Evolutionary conservation across 2,113 vertebrate genomes (phyloP), one percentile per base, ranked within the genome.

Genomic region (Dipodomys stephensi): DNA sequence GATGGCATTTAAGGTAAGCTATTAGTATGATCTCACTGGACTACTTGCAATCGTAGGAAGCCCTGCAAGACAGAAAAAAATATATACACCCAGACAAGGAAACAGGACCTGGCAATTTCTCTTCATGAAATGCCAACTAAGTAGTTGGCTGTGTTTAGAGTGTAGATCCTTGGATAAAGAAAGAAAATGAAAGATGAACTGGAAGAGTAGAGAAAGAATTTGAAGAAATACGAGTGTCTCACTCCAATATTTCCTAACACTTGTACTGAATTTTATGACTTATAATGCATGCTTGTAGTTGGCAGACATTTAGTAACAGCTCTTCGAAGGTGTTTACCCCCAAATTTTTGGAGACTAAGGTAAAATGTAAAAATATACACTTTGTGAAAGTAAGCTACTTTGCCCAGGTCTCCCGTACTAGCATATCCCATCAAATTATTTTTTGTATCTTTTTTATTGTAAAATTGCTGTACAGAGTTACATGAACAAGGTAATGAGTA

Each of bases 101-200:
- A 72, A 71, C 6, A 83, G 32, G 27, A 88, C 85, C 83, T n/a
- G 11, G 5, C 35, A 89, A 96, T 84, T 67, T 83, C 87, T 74
- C 32, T 84, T 89, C 94, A 67, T 20, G 30, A 84, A 78, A 95
- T 87, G 68, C 32, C 93, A 94, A 53, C 28, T 25, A 80, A 32
- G 20, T 68, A 39, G 62, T 20, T 23, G 39, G 74, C 60, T 88
- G 64, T 80, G n/a, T 91, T 87, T 83, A 16, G 53, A 91, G 77
- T 5, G 19, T 23, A 87, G 28, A 77, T 87, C 44, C 72, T 77
- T 77, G 16, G 32, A 88, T 65, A 49, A 0, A 85, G 11, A 64
- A 2, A 88, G 27, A 49, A 72, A 91, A 91, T 68, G 49, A 87
- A 92, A 80, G 32, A 89, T 49, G 60, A 94, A 30, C 16, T n/a